Percentiles rank a stretch among this genome's conserved stretches.
Conservation (phyloP, 2,888 invertebrate species). For the Lasioglossum malachurum region DNA sequence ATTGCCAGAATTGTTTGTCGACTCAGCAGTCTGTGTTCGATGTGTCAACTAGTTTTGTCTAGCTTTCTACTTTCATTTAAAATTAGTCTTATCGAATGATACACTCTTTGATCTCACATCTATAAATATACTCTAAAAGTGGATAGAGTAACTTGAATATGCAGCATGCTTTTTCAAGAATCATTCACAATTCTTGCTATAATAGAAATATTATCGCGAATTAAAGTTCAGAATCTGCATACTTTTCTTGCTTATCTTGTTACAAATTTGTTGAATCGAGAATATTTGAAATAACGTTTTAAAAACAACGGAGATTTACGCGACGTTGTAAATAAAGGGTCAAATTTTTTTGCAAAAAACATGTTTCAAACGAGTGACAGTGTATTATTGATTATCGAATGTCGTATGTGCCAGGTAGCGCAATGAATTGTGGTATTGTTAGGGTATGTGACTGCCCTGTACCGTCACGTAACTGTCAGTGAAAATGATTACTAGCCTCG, state of each 20-base stretch:
- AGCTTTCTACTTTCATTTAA: not conserved
- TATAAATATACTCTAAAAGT: not conserved
- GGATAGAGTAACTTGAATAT: not conserved
- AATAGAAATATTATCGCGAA: not conserved
- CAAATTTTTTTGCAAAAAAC: not conserved
- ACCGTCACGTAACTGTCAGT: conserved; percentile 6
- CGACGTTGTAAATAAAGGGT: not conserved
- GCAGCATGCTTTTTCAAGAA: not conserved
- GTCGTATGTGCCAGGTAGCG: not conserved
- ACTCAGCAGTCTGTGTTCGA: not conserved
- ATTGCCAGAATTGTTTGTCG: not conserved
- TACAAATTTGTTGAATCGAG: not conserved
- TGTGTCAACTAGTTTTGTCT: not conserved
- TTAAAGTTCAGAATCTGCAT: not conserved
- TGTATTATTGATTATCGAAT: not conserved
- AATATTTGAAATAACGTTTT: not conserved
- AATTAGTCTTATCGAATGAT: not conserved
- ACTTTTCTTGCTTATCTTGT: not conserved
- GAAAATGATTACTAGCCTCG: not conserved
- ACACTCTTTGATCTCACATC: not conserved
- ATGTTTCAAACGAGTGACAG: not conserved
- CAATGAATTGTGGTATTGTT: conserved; percentile 11
- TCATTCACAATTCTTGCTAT: not conserved
- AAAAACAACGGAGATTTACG: not conserved
- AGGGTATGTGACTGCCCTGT: not conserved